Percentiles rank a stretch among this genome's conserved stretches.
Evolutionary conservation across 2,888 invertebrate genomes (phyloP).

Genomic region (Eugnorisma glareosa): DNA sequence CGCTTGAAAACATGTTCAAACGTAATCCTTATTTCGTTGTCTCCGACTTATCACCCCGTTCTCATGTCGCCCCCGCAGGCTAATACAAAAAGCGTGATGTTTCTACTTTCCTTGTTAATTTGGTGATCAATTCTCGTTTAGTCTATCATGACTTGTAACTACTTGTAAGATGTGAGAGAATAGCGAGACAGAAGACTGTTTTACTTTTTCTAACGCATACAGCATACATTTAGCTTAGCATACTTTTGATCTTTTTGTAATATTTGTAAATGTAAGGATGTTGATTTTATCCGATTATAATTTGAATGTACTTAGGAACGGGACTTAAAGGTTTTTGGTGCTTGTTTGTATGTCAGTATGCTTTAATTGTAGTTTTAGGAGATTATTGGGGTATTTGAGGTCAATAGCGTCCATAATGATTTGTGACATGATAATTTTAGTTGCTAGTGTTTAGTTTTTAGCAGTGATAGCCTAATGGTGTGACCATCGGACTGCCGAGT

Average conservation of each 20-base stretch:
- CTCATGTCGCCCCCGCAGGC: conserved; percentile 47
- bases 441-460: too few relatives aligned
- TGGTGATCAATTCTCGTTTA: conserved; percentile 79
- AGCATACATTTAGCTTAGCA: conserved; percentile 36
- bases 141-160: conserved; percentile 42
- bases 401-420: neutral
- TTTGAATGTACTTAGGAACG: conserved; percentile 40
- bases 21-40: conserved; percentile 27
- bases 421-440: too few relatives aligned
- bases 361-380: neutral
- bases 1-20: conserved; percentile 13
- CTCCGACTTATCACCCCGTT: conserved; percentile 33
- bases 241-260: conserved; percentile 41
- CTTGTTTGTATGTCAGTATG: neutral
- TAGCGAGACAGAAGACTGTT: conserved; percentile 21
- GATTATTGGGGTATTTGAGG: conserved; percentile 6
- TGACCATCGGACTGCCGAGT: too few relatives aligned
- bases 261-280: conserved; percentile 38
- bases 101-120: conserved; percentile 80
- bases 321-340: conserved; percentile 3
- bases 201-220: conserved; percentile 27
- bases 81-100: conserved; percentile 70
- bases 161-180: conserved; percentile 53
- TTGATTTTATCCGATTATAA: conserved; percentile 56
- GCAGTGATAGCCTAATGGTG: too few relatives aligned